Evolutionary conservation across 2,888 invertebrate genomes (phyloP), one percentile per base, ranked within the genome.

Genomic region (Phoronis australis): DNA sequence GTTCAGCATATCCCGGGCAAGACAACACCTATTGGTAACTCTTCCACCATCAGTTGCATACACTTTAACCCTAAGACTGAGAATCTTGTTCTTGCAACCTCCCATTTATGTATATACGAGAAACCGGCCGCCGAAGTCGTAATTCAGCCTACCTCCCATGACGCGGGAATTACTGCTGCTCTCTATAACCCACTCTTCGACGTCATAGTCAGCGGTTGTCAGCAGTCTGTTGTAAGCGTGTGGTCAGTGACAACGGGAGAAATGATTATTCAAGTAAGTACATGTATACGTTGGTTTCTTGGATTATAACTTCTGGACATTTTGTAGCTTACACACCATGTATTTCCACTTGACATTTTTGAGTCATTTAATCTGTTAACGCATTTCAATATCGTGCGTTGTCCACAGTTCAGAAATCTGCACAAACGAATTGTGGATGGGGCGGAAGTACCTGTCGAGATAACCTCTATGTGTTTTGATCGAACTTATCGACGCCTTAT

Each of bases 151-250:
- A 42, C 82, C 53, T 86, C 86, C 0, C 87, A 87, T 75, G 79
- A 68, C 2, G 81, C 83, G 47, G 83, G 86, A 5, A 83, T 90
- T 40, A 84, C 86, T n/a, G 83, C 82, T 6, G 65, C 65, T 2
- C 79, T 90, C 1, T 89, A 87, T 73, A 90, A 89, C 77, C 82
- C 83, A 18, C 80, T 88, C 1, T 90, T 87, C 65, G 83, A 85
- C 31, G 59, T 80, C 76, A 65, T 90, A 55, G 82, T 90, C 49
- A 87, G 88, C 0, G 87, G 86, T 46, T 88, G 89, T 48, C 78
- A 84, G 71, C 89, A 88, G 68, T 88, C 89, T 56, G 84, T 83
- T 55, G 87, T 91, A 51, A 87, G 87, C 60, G 85, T 87, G 23
- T 91, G 90, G 90, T 84, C 89, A 72, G 85, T 87, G 0, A 81